phyloP scores from a whole-genome alignment of 2,113 vertebrate genomes.

The Odocoileus hemionus region DNA sequence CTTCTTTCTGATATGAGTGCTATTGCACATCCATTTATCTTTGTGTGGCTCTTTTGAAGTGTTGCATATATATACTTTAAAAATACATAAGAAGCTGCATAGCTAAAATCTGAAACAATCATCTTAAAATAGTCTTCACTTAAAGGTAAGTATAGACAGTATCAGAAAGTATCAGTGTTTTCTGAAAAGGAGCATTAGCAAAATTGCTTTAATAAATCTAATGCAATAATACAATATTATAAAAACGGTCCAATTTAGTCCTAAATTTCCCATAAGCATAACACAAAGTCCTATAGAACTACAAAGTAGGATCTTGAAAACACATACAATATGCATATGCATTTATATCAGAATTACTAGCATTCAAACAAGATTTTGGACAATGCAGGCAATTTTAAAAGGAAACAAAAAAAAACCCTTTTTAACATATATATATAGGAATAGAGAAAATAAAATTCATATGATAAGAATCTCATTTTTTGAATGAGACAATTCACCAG shows the following conservation, averaged over 20 bases:
- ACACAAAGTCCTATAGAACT: background rate
- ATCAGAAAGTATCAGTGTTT: background rate
- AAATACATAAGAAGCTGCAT: background rate
- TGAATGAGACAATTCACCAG: background rate
- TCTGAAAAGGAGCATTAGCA: conserved; percentile 12
- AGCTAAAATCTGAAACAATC: conserved; percentile 26
- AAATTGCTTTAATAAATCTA: conserved; percentile 18
- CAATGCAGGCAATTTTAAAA: background rate
- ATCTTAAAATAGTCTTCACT: conserved; percentile 26
- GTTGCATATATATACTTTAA: background rate
- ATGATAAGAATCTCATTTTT: background rate
- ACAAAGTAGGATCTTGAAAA: conserved; percentile 3
- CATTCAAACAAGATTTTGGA: background rate
- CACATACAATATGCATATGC: background rate
- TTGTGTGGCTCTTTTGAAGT: background rate
- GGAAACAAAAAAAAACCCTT: background rate
- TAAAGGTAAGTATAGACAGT: background rate
- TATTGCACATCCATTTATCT: background rate
- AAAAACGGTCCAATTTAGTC: background rate
- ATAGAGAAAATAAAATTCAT: background rate
- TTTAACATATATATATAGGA: background rate
- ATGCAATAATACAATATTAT: background rate
- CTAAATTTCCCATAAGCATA: background rate
- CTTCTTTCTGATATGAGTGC: background rate
- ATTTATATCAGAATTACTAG: background rate